Percentiles rank a stretch among this genome's conserved stretches.
These are phyloP conservation scores for Cyrtonyx montezumae DNA, from an alignment of 2,113 vertebrate genomes.

Conservation along the genomic window DNA sequence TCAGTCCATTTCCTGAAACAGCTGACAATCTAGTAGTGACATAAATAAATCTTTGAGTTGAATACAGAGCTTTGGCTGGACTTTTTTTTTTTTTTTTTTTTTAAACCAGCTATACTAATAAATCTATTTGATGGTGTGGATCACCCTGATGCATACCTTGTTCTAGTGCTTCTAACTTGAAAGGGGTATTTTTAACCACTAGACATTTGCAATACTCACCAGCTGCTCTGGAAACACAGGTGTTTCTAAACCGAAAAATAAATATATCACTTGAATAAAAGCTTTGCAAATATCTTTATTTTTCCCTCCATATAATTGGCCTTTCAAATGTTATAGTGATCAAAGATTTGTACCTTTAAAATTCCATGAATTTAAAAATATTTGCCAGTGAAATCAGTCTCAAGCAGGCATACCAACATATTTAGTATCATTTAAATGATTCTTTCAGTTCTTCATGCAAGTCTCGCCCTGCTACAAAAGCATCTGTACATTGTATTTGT, in stretches of 20 bases:
- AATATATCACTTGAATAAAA: slow-evolving; percentile 66
- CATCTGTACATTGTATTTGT: background rate
- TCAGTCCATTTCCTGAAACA: slow-evolving; percentile 52
- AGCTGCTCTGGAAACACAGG: slow-evolving; percentile 65
- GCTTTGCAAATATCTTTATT: slow-evolving; percentile 37
- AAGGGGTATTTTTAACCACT: slow-evolving; percentile 23
- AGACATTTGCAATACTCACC: slow-evolving; percentile 44
- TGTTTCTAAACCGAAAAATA: slow-evolving; percentile 60
- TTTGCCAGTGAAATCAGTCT: background rate
- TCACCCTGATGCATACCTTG: slow-evolving; percentile 24
- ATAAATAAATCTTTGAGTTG: slow-evolving; percentile 62
- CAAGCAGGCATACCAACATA: background rate
- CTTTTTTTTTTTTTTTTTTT: background rate
- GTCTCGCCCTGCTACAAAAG: background rate
- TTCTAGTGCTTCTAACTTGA: slow-evolving; percentile 32
- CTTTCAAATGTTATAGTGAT: background rate
- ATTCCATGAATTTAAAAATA: slow-evolving; percentile 23
- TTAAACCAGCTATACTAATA: slow-evolving; percentile 66
- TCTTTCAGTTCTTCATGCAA: background rate
- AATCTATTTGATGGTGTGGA: slow-evolving; percentile 60
- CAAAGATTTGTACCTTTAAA: slow-evolving; percentile 42
- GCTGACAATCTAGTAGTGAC: background rate
- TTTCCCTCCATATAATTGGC: background rate
- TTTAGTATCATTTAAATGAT: background rate
- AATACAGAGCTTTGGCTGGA: slow-evolving; percentile 45